phyloP scores from a whole-genome alignment of 2,797 vertebrate species.

The Balearica regulorum region DNA sequence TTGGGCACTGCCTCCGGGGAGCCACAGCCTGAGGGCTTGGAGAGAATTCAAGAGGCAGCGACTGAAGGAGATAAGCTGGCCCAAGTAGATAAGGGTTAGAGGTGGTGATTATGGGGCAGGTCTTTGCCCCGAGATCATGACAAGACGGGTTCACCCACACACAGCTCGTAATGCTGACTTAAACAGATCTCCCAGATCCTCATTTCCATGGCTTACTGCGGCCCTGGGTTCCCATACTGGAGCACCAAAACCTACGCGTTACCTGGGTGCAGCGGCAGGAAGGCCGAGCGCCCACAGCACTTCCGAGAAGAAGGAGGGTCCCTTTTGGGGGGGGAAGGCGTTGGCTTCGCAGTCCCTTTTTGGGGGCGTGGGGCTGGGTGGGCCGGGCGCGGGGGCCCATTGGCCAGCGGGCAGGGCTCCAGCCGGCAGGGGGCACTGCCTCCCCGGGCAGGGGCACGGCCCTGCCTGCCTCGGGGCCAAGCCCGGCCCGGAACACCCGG shows the following conservation, averaged over 20 bases:
- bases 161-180: conserved; percentile 34
- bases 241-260: not conserved
- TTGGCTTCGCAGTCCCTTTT: accelerated
- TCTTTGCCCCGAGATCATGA: conserved; percentile 49
- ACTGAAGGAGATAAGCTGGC: conserved; percentile 27
- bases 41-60: conserved; percentile 20
- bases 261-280: not conserved
- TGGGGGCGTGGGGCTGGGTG: accelerated
- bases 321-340: accelerated
- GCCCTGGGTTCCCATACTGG: not conserved
- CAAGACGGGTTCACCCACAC: conserved; percentile 61
- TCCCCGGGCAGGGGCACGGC: not conserved
- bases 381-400: not conserved
- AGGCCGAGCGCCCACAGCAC: accelerated
- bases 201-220: conserved; percentile 5
- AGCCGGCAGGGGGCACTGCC: not conserved
- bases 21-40: conserved; percentile 12
- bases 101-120: conserved; percentile 47
- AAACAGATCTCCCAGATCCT: conserved; percentile 34
- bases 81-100: conserved; percentile 49
- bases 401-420: not conserved
- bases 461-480: not conserved
- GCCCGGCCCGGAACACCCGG: not conserved
- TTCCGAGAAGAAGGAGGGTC: accelerated
- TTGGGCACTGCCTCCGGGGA: conserved; percentile 25